phyloP scores from a whole-genome alignment of 2,888 invertebrate genomes.

The Lissonota sp. region DNA sequence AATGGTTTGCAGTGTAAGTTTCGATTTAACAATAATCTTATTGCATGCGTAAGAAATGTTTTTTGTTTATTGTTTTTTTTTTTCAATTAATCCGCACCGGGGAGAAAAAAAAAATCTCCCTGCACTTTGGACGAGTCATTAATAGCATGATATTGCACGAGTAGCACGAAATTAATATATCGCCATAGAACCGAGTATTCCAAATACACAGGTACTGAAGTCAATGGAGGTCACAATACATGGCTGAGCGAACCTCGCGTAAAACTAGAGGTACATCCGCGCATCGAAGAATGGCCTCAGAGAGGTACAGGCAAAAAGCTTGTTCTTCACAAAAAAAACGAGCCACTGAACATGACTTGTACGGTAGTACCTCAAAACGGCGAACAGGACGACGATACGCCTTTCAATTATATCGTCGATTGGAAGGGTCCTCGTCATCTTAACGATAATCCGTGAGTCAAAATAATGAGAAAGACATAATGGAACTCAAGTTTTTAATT shows the following conservation, averaged over 20 bases:
- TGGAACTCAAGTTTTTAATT: too few relatives aligned
- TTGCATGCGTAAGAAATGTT: background rate
- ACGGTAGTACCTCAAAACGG: slow-evolving; percentile 68
- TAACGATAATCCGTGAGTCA: slow-evolving; percentile 66
- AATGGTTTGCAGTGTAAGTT: slow-evolving; percentile 64
- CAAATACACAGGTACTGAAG: slow-evolving; percentile 58
- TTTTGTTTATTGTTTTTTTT: background rate
- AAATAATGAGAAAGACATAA: too few relatives aligned
- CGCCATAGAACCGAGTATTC: slow-evolving; percentile 53
- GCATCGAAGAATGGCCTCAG: slow-evolving; percentile 61
- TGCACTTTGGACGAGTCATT: background rate
- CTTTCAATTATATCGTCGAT: slow-evolving; percentile 66
- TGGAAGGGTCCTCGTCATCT: slow-evolving; percentile 66
- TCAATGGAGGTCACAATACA: slow-evolving; percentile 58
- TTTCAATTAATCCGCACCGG: background rate
- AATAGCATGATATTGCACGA: slow-evolving; percentile 19
- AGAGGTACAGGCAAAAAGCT: slow-evolving; percentile 65
- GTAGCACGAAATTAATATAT: slow-evolving; percentile 4
- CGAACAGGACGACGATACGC: slow-evolving; percentile 60
- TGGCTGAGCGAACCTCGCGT: slow-evolving; percentile 56
- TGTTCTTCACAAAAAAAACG: slow-evolving; percentile 71
- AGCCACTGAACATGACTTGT: slow-evolving; percentile 76
- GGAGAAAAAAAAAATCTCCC: background rate
- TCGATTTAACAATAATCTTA: slow-evolving; percentile 3
- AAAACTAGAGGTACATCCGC: slow-evolving; percentile 69